A percentile compares a stretch with the other conserved stretches of the same genome.
phyloP scores from a whole-genome alignment of 2,797 vertebrate genomes.

The Acridotheres tristis region DNA sequence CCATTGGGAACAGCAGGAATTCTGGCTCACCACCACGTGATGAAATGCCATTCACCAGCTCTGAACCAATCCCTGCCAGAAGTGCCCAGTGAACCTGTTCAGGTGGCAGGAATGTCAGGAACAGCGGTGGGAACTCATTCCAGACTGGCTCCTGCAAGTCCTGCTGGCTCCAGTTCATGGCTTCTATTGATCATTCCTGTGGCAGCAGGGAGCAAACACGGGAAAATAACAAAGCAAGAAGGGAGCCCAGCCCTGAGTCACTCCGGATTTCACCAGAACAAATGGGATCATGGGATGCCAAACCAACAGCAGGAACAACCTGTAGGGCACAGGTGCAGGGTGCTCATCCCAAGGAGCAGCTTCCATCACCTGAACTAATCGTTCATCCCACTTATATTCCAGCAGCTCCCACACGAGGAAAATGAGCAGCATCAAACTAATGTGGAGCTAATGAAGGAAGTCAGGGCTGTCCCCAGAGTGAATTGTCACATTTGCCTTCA shows the following conservation, averaged over 20 bases:
- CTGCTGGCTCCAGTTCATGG: background rate
- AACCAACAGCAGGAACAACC: background rate
- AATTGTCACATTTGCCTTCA: background rate
- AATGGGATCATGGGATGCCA: background rate
- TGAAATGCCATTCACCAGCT: background rate
- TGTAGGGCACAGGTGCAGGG: background rate
- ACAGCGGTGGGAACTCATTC: background rate
- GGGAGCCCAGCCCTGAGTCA: background rate
- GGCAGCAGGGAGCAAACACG: background rate
- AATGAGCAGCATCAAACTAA: background rate
- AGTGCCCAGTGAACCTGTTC: background rate
- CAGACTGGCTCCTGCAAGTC: background rate
- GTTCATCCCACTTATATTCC: background rate
- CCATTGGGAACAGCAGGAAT: background rate
- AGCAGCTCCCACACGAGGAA: background rate
- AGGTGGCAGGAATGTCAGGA: conserved; percentile 11
- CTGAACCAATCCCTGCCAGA: background rate
- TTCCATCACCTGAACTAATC: background rate
- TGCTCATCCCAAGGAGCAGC: background rate
- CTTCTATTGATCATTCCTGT: background rate
- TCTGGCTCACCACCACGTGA: background rate
- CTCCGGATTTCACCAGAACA: accelerated
- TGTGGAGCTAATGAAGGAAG: background rate
- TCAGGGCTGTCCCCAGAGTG: background rate
- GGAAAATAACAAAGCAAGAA: background rate